Base-by-base conservation (phyloP, 64 coral and sea anemone species). In the Porites australiensis region DNA sequence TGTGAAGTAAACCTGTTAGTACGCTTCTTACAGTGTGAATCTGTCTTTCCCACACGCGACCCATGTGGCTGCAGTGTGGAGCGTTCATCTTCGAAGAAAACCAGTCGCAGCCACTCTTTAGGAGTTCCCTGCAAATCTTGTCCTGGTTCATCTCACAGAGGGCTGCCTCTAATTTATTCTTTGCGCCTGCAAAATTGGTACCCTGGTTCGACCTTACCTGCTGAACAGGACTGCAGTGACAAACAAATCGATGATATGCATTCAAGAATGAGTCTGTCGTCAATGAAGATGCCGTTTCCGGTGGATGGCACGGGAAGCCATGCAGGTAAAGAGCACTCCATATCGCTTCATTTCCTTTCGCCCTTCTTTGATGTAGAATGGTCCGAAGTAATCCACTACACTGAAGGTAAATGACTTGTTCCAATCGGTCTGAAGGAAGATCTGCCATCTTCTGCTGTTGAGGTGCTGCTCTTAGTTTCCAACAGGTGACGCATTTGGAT, bases 181-280 rank as follows among this genome's bases (percentile, higher is more conserved):
- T 82, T 3, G 49, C 79, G 13, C 50, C 54, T 8, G 44, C 27
- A 52, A 87, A 72, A 48, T 87, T 72, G 20, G 18, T 57, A 2
- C 83, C 83, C 22, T 87, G 83, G 49, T 87, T 65, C n/a, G 82
- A 86, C 45, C 82, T 46, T 3, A 86, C 64, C 49, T 86, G 82
- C 4, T 23, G 3, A 10, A 60, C 16, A 11, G 57, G 79, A 13
- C 54, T 53, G 10, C 54, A 4, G 54, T 4, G 54, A 57, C 54
- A 8, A 10, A 57, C 54, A 12, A 57, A 57, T 7, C 54, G 54
- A 9, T 0, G 3, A 57, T 57, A 5, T 1, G 54, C 54, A 4
- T 57, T 57, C 54, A 57, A 12, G 4, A 57, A 57, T 8, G 54
- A 57, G 12, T 57, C 54, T 4, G 54, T 57, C 12, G 54, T 57